Conservation (phyloP, 2,888 invertebrate genomes). For the Patella caerulea region DNA sequence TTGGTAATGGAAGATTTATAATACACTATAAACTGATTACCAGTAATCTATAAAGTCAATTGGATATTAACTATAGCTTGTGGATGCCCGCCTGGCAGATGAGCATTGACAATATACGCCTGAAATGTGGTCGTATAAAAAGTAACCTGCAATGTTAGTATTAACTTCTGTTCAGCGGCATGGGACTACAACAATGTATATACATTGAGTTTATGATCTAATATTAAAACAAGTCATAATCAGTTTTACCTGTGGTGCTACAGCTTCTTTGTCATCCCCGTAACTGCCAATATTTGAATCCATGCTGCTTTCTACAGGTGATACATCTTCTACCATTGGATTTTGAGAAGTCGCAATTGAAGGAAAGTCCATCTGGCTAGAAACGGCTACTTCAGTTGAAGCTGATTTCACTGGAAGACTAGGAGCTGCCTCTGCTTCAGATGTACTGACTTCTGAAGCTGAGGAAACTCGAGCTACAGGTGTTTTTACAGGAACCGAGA, state of each 20-base stretch:
- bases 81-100: too few species aligned
- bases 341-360: not conserved
- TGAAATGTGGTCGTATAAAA: too few species aligned
- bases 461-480: constrained; percentile 4
- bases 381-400: constrained; percentile 2
- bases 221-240: too few species aligned
- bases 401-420: not conserved
- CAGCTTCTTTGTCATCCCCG: not conserved
- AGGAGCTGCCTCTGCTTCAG: constrained; percentile 4
- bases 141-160: too few species aligned
- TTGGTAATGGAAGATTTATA: too few species aligned
- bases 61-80: too few species aligned
- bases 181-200: too few species aligned
- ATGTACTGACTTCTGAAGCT: constrained; percentile 10
- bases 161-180: too few species aligned
- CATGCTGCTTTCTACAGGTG: not conserved
- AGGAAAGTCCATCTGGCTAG: not conserved
- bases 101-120: too few species aligned
- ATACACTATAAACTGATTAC: too few species aligned
- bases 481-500: not conserved
- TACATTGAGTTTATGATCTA: too few species aligned
- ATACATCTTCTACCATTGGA: not conserved
- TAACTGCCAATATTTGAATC: not conserved
- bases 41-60: too few species aligned
- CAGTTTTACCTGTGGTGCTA: not conserved